A percentile compares a stretch with the other conserved stretches of the same genome.
These are phyloP conservation scores for Staurois parvus DNA, from an alignment of 2,797 vertebrate species.

Conservation along the genomic window DNA sequence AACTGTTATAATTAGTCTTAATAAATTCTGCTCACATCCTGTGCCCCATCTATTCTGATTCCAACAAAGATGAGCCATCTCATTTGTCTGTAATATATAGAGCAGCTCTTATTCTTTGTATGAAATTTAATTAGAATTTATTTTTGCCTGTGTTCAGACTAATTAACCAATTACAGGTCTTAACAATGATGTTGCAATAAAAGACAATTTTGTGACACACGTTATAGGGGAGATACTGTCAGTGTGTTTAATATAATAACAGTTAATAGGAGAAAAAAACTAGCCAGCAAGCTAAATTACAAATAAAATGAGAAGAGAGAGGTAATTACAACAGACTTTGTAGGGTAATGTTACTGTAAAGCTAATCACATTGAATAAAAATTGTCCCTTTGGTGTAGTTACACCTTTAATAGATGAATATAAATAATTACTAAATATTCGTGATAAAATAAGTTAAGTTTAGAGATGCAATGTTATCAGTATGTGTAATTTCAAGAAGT, in stretches of 20 bases:
- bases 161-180: conserved; percentile 32
- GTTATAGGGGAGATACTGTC: not conserved
- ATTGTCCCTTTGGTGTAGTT: not conserved
- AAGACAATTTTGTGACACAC: conserved; percentile 23
- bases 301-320: not conserved
- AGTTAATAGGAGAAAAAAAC: conserved; percentile 19
- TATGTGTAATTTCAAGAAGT: not conserved
- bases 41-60: not conserved
- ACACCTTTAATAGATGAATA: not conserved
- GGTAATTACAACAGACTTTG: not conserved
- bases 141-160: conserved; percentile 28
- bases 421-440: not conserved
- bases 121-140: conserved; percentile 38
- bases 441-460: not conserved
- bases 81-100: conserved; percentile 34
- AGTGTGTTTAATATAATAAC: conserved; percentile 28
- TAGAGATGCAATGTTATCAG: not conserved
- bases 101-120: not conserved
- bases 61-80: not conserved
- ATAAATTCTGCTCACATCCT: conserved; percentile 7
- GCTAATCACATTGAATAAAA: not conserved
- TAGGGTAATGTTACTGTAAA: not conserved
- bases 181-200: conserved; percentile 23
- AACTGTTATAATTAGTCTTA: conserved; percentile 22
- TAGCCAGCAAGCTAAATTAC: not conserved